These are phyloP conservation scores for Sebastes paucispinis DNA, from an alignment of 2,797 vertebrate species.

Conservation along the genomic window DNA sequence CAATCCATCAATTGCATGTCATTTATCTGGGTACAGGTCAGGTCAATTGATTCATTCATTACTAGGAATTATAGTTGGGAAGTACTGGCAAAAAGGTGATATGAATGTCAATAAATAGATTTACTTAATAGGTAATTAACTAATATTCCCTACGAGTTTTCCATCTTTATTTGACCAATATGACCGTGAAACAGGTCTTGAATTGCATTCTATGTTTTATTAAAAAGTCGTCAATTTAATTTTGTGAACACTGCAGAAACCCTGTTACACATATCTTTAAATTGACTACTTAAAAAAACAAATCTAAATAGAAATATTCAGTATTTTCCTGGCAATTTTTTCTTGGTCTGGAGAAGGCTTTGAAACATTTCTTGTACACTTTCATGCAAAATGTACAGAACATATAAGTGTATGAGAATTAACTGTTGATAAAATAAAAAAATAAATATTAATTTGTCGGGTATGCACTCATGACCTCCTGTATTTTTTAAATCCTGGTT, in stretches of 20 bases:
- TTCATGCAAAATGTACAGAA: neutral
- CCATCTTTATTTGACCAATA: no score
- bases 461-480: neutral
- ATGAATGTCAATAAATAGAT: neutral
- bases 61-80: neutral
- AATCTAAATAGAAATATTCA: no score
- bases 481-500: neutral
- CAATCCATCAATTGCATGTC: neutral
- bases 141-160: neutral
- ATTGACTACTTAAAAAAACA: neutral
- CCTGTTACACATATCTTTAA: neutral
- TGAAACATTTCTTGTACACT: neutral
- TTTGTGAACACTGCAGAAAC: no score
- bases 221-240: no score
- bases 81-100: neutral
- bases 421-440: no score
- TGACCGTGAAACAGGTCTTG: no score
- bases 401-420: neutral
- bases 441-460: neutral
- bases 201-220: no score
- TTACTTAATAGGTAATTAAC: neutral
- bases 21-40: neutral
- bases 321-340: rapidly evolving
- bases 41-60: neutral
- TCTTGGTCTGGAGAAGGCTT: neutral